Percentiles rank a stretch among this genome's conserved stretches.
These are phyloP conservation scores for Lasioglossum malachurum DNA, from an alignment of 2,888 invertebrate genomes.

Conservation along the genomic window DNA sequence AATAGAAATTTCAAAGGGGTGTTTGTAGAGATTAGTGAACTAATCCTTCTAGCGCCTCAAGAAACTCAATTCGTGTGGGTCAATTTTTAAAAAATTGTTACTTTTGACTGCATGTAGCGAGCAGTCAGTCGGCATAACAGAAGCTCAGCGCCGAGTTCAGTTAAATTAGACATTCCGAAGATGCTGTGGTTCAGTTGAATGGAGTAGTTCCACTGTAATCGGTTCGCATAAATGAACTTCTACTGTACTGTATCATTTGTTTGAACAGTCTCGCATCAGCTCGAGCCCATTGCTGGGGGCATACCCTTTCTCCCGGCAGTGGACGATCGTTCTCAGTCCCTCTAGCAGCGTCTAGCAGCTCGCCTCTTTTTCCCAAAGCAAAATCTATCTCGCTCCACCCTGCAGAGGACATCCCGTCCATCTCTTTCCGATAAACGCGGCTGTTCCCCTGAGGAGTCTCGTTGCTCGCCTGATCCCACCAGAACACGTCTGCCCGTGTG, in stretches of 20 bases:
- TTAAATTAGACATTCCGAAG: too few relatives aligned
- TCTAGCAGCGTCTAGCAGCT: not conserved
- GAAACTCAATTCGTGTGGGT: too few relatives aligned
- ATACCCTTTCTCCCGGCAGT: not conserved
- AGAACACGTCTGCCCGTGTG: constrained; percentile 1
- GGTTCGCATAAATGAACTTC: not conserved
- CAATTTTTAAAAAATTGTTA: too few relatives aligned
- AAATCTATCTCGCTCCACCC: not conserved
- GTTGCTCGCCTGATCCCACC: not conserved
- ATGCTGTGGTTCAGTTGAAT: too few relatives aligned
- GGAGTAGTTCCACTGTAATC: too few relatives aligned
- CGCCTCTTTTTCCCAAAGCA: not conserved
- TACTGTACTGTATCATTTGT: not conserved
- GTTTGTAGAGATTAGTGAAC: too few relatives aligned
- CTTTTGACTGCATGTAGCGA: too few relatives aligned
- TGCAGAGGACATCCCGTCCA: not conserved
- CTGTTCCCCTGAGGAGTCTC: not conserved
- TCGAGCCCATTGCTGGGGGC: not conserved
- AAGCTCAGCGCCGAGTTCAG: too few relatives aligned
- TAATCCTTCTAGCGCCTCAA: too few relatives aligned
- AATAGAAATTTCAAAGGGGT: too few relatives aligned
- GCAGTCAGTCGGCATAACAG: too few relatives aligned
- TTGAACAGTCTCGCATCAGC: not conserved
- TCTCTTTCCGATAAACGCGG: not conserved
- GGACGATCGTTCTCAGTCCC: not conserved